phyloP scores from a whole-genome alignment of 2,113 vertebrate species.

The Chlorocebus sabaeus region DNA sequence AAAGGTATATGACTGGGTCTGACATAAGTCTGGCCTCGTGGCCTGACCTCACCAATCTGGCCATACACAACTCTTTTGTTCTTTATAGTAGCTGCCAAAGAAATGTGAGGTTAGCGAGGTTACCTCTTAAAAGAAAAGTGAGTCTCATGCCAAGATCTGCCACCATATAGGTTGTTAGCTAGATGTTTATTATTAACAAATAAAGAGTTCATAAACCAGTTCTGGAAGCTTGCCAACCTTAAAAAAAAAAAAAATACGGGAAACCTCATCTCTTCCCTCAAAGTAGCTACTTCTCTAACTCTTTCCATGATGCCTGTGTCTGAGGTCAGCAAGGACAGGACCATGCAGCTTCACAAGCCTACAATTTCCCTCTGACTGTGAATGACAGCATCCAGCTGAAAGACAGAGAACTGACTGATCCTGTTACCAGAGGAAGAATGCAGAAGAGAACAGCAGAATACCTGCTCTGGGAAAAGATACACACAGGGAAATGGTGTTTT shows the following conservation, averaged over 20 bases:
- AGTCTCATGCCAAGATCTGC: background rate
- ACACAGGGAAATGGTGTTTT: background rate
- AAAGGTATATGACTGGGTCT: background rate
- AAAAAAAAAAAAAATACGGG: background rate
- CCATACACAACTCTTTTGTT: background rate
- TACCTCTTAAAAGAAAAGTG: background rate
- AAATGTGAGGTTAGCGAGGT: background rate
- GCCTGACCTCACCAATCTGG: background rate
- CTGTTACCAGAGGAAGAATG: background rate
- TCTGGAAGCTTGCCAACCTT: background rate
- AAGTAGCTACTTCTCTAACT: background rate
- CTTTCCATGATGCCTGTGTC: background rate
- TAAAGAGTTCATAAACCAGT: background rate
- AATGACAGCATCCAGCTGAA: background rate
- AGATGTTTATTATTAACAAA: background rate
- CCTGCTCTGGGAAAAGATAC: background rate
- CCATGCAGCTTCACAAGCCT: background rate
- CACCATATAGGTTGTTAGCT: background rate
- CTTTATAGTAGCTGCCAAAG: background rate
- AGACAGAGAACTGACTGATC: background rate
- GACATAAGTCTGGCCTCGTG: background rate
- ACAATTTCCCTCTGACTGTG: background rate
- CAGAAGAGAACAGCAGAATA: background rate
- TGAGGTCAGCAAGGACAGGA: background rate
- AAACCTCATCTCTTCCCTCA: background rate